These are phyloP conservation scores for Aplochiton taeniatus DNA, from an alignment of 2,797 vertebrate species.

Conservation along the genomic window DNA sequence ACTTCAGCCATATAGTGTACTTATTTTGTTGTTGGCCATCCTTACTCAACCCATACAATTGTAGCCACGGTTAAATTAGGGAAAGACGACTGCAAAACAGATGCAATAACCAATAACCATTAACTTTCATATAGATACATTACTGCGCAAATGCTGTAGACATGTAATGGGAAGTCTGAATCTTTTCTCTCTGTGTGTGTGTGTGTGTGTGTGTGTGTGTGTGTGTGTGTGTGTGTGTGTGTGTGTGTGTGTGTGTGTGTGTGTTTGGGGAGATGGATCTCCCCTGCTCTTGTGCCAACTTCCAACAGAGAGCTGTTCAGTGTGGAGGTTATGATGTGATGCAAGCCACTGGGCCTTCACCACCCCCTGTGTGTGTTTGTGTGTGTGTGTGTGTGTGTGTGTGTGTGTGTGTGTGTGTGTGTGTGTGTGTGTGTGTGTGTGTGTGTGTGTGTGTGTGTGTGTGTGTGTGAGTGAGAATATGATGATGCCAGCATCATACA, in stretches of 20 bases:
- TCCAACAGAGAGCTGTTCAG: neutral
- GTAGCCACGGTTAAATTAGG: too few relatives aligned
- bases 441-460: constrained; percentile 15
- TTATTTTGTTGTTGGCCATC: too few relatives aligned
- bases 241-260: neutral
- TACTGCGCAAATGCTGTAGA: too few relatives aligned
- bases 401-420: constrained; percentile 1
- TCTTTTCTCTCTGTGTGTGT: constrained; percentile 1
- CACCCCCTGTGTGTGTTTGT: neutral
- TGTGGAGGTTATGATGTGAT: neutral
- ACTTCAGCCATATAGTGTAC: too few relatives aligned
- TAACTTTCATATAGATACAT: too few relatives aligned
- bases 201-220: constrained; percentile 21
- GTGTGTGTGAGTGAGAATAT: constrained; percentile 29
- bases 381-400: neutral
- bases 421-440: constrained; percentile 10
- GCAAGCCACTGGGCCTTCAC: neutral
- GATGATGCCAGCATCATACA: constrained; percentile 28
- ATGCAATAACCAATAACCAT: too few relatives aligned
- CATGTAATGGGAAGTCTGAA: neutral
- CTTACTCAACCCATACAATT: too few relatives aligned
- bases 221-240: neutral
- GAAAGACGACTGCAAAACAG: too few relatives aligned
- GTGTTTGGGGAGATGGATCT: neutral
- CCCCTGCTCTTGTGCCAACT: neutral